Conservation (phyloP, 2,797 vertebrate genomes). For the Cephalopachus bancanus region DNA sequence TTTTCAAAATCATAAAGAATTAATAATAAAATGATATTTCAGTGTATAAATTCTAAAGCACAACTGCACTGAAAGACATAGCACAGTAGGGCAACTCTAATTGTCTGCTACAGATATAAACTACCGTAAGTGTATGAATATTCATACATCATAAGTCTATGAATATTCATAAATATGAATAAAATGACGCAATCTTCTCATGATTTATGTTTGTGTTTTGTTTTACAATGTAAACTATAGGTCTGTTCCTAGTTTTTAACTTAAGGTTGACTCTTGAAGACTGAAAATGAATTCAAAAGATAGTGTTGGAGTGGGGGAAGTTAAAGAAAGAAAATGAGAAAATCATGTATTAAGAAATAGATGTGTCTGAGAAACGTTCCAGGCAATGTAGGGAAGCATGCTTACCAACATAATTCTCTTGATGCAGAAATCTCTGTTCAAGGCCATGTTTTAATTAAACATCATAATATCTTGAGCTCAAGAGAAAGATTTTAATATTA, state of each 20-base stretch:
- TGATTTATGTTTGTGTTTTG: not conserved
- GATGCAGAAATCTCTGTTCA: not conserved
- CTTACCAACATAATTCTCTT: not conserved
- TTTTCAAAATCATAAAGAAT: not conserved
- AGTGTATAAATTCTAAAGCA: not conserved
- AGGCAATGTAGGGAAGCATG: not conserved
- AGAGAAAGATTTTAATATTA: not conserved
- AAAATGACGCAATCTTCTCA: not conserved
- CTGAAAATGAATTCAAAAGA: not conserved
- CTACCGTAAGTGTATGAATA: not conserved
- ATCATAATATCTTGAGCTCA: not conserved
- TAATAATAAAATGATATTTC: not conserved
- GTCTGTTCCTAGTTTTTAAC: not conserved
- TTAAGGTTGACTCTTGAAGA: not conserved
- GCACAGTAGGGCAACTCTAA: not conserved
- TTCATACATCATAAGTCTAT: too few relatives aligned
- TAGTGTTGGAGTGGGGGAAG: not conserved
- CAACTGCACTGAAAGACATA: not conserved
- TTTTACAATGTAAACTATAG: not conserved
- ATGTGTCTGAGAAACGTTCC: not conserved
- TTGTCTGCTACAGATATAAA: not conserved
- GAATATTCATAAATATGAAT: not conserved
- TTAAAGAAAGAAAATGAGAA: not conserved
- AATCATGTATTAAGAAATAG: not conserved
- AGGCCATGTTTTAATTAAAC: not conserved